Conservation (phyloP, 2,113 vertebrate genomes). For the Gobius niger region DNA sequence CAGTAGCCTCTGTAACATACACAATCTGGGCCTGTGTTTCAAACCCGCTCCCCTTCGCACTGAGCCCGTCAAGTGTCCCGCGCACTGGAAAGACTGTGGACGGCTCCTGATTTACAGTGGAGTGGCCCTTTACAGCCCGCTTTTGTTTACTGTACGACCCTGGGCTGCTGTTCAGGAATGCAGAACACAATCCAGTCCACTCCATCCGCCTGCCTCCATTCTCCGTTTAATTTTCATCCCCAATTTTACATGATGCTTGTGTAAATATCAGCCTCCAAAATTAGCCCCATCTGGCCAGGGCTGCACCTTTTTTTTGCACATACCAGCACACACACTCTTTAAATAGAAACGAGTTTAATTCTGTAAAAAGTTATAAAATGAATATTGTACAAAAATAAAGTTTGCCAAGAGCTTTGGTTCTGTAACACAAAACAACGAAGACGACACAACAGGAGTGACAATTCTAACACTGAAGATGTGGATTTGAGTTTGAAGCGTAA, state of each 20-base stretch:
- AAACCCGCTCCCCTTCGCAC: conserved; percentile 40
- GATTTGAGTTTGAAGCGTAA: conserved; percentile 20
- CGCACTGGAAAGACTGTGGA: conserved; percentile 65
- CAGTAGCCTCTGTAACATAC: conserved; percentile 13
- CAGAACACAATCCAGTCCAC: conserved; percentile 34
- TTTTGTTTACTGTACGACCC: conserved; percentile 73
- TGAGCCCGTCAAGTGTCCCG: conserved; percentile 34
- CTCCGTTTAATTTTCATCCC: conserved; percentile 34
- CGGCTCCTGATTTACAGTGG: conserved; percentile 62
- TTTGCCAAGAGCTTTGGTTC: conserved; percentile 99
- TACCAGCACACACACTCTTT: conserved; percentile 59
- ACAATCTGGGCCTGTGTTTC: conserved; percentile 15
- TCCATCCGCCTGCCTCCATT: conserved; percentile 22
- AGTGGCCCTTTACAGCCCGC: conserved; percentile 58
- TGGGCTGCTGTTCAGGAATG: conserved; percentile 70
- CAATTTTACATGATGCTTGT: conserved; percentile 34
- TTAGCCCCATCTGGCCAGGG: conserved; percentile 37
- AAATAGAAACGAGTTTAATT: conserved; percentile 97
- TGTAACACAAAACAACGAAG: conserved; percentile 91
- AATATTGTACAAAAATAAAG: conserved; percentile 99
- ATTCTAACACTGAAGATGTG: conserved; percentile 48
- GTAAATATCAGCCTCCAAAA: conserved; percentile 41
- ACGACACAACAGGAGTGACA: conserved; percentile 72
- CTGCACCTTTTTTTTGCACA: background rate
- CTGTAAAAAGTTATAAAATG: conserved; percentile 99